A percentile compares a stretch with the other conserved stretches of the same genome.
Evolutionary conservation across 2,888 invertebrate species (phyloP).

Genomic region (Holacanthella duospinosa): DNA sequence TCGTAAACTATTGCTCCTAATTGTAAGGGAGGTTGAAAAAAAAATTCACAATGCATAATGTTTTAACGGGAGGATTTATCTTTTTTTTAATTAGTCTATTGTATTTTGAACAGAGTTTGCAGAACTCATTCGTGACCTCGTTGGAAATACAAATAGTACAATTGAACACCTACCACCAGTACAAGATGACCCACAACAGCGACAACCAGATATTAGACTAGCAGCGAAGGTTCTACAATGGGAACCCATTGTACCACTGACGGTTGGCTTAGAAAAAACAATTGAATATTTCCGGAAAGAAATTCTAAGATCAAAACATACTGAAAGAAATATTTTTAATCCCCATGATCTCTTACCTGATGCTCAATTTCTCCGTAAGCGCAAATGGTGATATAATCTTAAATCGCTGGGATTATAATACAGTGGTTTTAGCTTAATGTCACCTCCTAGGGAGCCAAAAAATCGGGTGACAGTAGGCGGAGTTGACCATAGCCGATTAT

Average conservation of each 20-base stretch:
- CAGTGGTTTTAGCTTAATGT: too few species aligned
- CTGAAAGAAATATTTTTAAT: constrained; percentile 45
- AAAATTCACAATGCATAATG: too few species aligned
- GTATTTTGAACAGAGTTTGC: constrained; percentile 65
- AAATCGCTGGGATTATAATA: too few species aligned
- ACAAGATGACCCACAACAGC: constrained; percentile 89
- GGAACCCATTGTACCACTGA: constrained; percentile 76
- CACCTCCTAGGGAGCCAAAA: too few species aligned
- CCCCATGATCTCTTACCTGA: constrained; percentile 24
- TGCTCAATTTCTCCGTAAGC: not conserved
- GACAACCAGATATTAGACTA: constrained; percentile 84
- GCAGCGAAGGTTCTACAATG: constrained; percentile 77
- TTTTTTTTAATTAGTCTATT: not conserved
- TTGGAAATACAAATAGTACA: constrained; percentile 68
- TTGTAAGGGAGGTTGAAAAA: too few species aligned
- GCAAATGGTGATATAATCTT: too few species aligned
- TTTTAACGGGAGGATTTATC: too few species aligned
- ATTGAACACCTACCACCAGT: constrained; percentile 75
- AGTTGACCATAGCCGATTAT: too few species aligned
- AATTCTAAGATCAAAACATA: constrained; percentile 50
- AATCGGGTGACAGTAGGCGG: too few species aligned
- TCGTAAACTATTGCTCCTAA: too few species aligned
- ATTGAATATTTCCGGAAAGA: constrained; percentile 90
- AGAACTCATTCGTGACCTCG: constrained; percentile 66
- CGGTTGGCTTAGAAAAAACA: constrained; percentile 78